Percentiles rank a stretch among this genome's conserved stretches.
These are phyloP conservation scores for Sphaerophoria rueppellii DNA, from an alignment of 2,888 invertebrate species.

Conservation along the genomic window DNA sequence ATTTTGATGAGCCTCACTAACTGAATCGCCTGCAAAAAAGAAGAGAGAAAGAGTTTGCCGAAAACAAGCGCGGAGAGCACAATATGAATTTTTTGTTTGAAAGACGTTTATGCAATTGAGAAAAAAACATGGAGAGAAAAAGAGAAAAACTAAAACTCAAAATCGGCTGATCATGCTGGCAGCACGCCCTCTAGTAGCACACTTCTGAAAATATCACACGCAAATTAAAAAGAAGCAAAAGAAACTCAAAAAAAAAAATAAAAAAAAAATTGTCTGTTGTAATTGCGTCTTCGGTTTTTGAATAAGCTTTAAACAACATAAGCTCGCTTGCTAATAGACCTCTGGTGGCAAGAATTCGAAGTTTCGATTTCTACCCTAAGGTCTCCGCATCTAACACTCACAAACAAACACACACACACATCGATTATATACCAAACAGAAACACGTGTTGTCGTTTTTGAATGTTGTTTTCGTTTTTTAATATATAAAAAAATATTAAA, in stretches of 20 bases:
- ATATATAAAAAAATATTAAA: constrained; percentile 29
- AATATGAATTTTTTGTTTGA: constrained; percentile 37
- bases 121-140: constrained; percentile 33
- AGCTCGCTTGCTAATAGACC: constrained; percentile 20
- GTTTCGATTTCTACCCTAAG: not conserved
- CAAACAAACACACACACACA: constrained; percentile 47
- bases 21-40: constrained; percentile 77
- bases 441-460: constrained; percentile 56
- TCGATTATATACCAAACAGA: constrained; percentile 20
- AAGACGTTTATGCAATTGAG: constrained; percentile 35
- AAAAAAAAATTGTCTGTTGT: constrained; percentile 55
- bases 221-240: constrained; percentile 37
- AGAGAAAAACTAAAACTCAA: constrained; percentile 36
- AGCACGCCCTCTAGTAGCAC: constrained; percentile 58
- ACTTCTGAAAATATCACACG: constrained; percentile 63
- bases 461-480: constrained; percentile 44
- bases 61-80: constrained; percentile 65
- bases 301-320: constrained; percentile 52
- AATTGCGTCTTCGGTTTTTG: constrained; percentile 73
- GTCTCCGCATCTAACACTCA: constrained; percentile 22
- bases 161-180: constrained; percentile 74
- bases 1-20: constrained; percentile 76
- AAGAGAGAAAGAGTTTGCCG: constrained; percentile 64
- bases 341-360: not conserved
- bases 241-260: constrained; percentile 29